Base-by-base conservation (phyloP, 2,113 vertebrate genomes). In the Semicossyphus pulcher region DNA sequence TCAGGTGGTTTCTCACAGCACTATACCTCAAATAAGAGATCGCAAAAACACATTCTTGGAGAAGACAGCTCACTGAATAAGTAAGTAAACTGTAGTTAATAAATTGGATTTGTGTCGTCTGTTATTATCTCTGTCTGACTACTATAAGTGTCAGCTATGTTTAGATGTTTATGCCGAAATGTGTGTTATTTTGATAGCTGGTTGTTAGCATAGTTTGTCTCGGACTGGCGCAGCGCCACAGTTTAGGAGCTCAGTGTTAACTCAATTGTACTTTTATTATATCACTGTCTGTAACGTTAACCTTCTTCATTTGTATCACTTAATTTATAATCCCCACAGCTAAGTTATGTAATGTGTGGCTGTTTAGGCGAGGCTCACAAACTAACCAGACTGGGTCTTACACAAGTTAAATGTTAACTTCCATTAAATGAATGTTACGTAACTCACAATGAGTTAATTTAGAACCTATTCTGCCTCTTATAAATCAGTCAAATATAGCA, bases 41-140 rank as follows among this genome's bases (percentile, higher is more conserved):
- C 6, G n/a, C n/a, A 1, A 36, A 45, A 8, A n/a, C n/a, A 20
- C 1, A 0, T 2, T 31, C 10, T 16, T 5, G 1, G 10, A 34
- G 6, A 29, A 47, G 7, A n/a, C 21, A 29, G 8, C 8, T 67
- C 20, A 2, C 11, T 7, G 16, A 41, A 49, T 0, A n/a, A 23
- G 71, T 64, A 67, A 60, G 79, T 54, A 44, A 7, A 51, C n/a
- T n/a, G n/a, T n/a, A n/a, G n/a, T n/a, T n/a, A n/a, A n/a, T n/a
- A n/a, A 5, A n/a, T 0, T 15, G 0, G 1, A 5, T 1, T 7
- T 8, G 0, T 1, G 34, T 44, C 3, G 2, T 1, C 4, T 10
- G 20, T 10, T 16, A 1, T 28, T 3, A 4, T 23, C 0, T 5
- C 3, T 3, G 7, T 2, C 5, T 37, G 58, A 36, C 10, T 2